Percentiles rank a stretch among this genome's conserved stretches.
Conservation (phyloP, 2,797 vertebrate genomes). For the Spheniscus humboldti region DNA sequence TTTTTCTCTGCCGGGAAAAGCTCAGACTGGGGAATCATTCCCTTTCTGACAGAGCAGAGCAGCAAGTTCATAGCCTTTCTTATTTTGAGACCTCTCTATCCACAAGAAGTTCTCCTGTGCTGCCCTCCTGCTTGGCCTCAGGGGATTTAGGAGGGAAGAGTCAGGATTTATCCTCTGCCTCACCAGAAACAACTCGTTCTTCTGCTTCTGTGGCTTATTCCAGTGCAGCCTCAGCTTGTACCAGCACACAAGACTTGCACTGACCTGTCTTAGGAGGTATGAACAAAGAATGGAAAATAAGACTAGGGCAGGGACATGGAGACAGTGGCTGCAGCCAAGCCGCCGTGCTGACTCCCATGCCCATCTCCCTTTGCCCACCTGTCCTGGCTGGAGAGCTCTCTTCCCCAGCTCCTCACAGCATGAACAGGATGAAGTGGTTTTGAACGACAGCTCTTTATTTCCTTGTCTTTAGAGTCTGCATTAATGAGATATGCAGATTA, state of each 20-base stretch:
- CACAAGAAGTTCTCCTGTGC: background rate
- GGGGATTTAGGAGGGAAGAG: background rate
- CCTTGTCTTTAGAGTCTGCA: background rate
- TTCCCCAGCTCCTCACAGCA: background rate
- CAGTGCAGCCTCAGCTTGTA: background rate
- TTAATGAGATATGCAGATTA: conserved; percentile 44
- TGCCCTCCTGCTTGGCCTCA: background rate
- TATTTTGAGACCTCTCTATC: background rate
- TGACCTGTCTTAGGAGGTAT: background rate
- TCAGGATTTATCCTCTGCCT: background rate
- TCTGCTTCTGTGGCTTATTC: background rate
- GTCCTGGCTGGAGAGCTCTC: background rate
- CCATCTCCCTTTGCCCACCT: background rate
- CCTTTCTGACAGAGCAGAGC: background rate
- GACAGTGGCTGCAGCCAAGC: background rate
- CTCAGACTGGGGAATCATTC: background rate
- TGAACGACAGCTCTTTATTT: conserved; percentile 22
- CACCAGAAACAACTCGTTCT: background rate
- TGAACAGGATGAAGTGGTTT: background rate
- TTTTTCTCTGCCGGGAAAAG: background rate
- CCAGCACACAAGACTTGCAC: background rate
- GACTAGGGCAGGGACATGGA: background rate
- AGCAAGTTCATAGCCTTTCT: background rate
- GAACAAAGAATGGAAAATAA: background rate
- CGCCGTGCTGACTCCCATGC: background rate